Conservation (phyloP, 1,140 invertebrate genomes). For the Drosophila melanica region DNA sequence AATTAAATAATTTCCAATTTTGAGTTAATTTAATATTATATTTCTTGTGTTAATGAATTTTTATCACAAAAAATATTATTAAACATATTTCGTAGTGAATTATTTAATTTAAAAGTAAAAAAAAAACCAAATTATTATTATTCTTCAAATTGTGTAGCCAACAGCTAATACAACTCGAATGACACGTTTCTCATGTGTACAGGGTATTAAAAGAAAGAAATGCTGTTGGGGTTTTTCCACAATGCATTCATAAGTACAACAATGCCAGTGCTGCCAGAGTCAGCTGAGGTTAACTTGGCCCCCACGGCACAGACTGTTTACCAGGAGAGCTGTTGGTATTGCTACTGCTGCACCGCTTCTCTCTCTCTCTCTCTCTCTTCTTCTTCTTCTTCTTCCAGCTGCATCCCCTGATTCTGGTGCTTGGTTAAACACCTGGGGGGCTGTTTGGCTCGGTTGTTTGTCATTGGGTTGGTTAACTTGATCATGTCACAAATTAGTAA, state of each 20-base stretch:
- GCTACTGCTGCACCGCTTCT: background rate
- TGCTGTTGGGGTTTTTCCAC: constrained; percentile 26
- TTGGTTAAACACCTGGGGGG: constrained; percentile 19
- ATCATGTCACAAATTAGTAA: constrained; percentile 82
- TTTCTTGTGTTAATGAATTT: too few species aligned
- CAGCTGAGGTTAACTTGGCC: constrained; percentile 37
- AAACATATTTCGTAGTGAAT: too few species aligned
- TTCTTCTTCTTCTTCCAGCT: too few species aligned
- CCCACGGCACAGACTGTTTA: constrained; percentile 7
- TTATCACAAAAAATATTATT: too few species aligned
- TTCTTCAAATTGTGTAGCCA: too few species aligned
- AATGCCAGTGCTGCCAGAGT: constrained; percentile 21
- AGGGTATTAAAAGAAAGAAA: constrained; percentile 21
- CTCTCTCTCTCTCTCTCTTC: too few species aligned
- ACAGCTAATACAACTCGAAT: background rate
- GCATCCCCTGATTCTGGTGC: background rate
- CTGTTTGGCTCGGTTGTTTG: constrained; percentile 29
- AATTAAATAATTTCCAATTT: too few species aligned
- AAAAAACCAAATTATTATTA: too few species aligned
- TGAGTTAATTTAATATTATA: too few species aligned
- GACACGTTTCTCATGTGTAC: background rate
- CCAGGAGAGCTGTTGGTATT: background rate
- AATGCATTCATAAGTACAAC: constrained; percentile 48
- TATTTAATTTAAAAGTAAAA: too few species aligned
- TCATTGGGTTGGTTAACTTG: constrained; percentile 68